Evolutionary conservation across 1,140 invertebrate species (phyloP), one percentile per base, ranked within the genome.

Genomic region (Octopus bimaculoides): DNA sequence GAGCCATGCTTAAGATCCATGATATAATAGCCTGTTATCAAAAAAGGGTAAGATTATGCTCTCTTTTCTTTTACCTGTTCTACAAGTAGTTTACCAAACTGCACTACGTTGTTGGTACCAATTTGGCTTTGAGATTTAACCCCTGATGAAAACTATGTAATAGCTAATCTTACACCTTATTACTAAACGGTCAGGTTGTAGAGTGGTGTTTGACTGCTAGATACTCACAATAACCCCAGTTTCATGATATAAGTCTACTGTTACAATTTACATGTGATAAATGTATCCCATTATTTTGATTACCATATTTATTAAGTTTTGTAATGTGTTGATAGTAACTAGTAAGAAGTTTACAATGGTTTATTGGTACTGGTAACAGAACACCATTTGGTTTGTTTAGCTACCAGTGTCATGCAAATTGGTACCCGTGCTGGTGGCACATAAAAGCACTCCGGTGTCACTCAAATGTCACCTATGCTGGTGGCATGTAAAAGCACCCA

Each of bases 21-120:
- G 82, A 85, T 81, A 81, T 83, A 77, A 83, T 87, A 79, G 86
- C 85, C 61, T 87, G 84, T 85, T 87, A 87, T 85, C 86, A 87
- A 74, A 86, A 86, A 83, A 85, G 86, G 83, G 86, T 87, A 79
- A 77, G 80, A 41, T 41, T 41, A 41, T 41, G 26, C 26, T 41
- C 26, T 41, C 26, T 41, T 41, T 41, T 73, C 14, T 41, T 9
- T 17, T 12, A 61, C 5, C 10, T 74, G 52, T 74, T 74, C 9
- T 74, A 17, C 41, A 9, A 9, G 17, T 74, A 20, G 17, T 9
- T 14, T 74, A 17, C 17, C 73, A 12, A 20, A 17, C 12, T 4
- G 12, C 20, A 14, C n/a, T 17, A 78, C 52, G 10, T 17, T 80
- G 75, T 77, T 53, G 14, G 6, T 9, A 14, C 54, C 20, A n/a